Evolutionary conservation across 2,113 vertebrate species (phyloP).

Genomic region (Oxyura jamaicensis): DNA sequence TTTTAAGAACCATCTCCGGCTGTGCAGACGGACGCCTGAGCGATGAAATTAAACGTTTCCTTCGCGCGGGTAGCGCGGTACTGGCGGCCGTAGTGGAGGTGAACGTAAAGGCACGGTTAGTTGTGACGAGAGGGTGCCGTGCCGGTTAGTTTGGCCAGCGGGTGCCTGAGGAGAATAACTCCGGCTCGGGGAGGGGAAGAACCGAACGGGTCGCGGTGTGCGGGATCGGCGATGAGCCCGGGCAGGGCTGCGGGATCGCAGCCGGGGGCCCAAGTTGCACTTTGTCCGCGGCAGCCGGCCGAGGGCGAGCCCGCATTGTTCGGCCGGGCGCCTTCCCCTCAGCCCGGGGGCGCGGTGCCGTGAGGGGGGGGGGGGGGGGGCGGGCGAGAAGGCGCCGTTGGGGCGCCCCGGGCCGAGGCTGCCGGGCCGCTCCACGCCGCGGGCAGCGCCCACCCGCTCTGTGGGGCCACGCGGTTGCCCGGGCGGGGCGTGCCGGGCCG

Average conservation of each 20-base stretch:
- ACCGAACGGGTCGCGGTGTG: neutral
- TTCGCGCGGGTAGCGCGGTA: accelerated
- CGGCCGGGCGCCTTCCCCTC: no score
- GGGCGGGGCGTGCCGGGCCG: no score
- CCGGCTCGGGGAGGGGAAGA: neutral
- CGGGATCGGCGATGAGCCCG: no score
- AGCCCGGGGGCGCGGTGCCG: no score
- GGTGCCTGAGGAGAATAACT: neutral
- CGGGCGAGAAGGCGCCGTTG: no score
- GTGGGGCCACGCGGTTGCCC: no score
- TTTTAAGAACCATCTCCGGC: neutral
- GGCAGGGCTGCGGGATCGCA: neutral
- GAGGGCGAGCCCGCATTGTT: constrained; percentile 49
- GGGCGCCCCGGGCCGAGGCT: no score
- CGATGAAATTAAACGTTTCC: neutral
- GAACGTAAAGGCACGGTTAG: neutral
- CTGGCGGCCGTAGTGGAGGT: neutral
- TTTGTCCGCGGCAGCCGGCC: constrained; percentile 11
- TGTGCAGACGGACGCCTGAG: neutral
- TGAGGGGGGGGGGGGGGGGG: no score
- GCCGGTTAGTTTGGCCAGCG: neutral
- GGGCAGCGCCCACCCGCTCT: no score
- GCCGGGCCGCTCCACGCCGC: no score
- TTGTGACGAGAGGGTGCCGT: neutral
- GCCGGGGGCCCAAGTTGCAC: constrained; percentile 29